Percentiles rank a stretch among this genome's conserved stretches.
phyloP scores from a whole-genome alignment of 2,888 invertebrate species.

The Smittia aterrima region DNA sequence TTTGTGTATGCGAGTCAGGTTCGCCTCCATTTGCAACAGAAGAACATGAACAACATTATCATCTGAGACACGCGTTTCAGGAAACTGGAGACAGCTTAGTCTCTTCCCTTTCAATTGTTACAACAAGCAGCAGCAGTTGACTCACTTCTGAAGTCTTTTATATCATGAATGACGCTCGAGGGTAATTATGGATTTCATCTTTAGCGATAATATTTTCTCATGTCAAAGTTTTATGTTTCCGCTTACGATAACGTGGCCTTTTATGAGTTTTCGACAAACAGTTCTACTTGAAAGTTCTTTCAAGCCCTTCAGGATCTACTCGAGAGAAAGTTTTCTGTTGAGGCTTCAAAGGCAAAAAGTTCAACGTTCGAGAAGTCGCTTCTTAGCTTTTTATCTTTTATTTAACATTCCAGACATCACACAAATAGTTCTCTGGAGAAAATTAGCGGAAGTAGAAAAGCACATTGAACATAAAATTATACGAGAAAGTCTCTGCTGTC shows the following conservation, averaged over 20 bases:
- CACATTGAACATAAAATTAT: neutral
- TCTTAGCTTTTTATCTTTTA: neutral
- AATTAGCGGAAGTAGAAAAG: slow-evolving; percentile 20
- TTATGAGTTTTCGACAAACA: neutral
- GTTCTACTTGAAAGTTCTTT: neutral
- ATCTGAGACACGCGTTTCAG: neutral
- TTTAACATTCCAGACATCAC: slow-evolving; percentile 11
- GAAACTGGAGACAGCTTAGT: neutral
- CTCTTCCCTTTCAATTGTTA: neutral
- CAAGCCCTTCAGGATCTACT: neutral
- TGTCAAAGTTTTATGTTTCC: slow-evolving; percentile 17
- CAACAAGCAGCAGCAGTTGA: neutral
- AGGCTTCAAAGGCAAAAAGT: neutral
- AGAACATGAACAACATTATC: neutral
- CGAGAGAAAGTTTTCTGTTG: neutral
- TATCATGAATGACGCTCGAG: neutral
- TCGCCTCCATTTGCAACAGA: neutral
- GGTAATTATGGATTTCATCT: neutral
- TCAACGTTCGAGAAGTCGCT: neutral
- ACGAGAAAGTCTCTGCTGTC: neutral
- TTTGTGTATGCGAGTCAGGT: neutral
- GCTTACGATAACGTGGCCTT: neutral
- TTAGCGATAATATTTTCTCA: neutral
- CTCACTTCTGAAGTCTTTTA: neutral
- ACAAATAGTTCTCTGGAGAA: neutral